Conservation (phyloP, 2,888 invertebrate species). For the Spialia ferax region DNA sequence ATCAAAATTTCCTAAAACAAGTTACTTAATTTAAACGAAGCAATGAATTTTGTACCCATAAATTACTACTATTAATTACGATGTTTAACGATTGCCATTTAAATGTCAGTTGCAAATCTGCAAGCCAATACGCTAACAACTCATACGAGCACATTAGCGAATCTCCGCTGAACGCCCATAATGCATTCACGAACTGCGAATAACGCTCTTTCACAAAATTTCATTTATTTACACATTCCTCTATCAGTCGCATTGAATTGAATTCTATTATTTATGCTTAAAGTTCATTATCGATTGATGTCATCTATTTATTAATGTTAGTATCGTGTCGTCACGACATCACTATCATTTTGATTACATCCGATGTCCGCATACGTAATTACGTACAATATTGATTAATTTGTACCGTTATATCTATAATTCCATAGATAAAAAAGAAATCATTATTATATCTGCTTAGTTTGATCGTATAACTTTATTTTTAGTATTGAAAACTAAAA, state of each 20-base stretch:
- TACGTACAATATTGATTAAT: slow-evolving; percentile 18
- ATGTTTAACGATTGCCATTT: slow-evolving; percentile 24
- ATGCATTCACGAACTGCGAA: slow-evolving; percentile 6
- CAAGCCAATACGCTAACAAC: slow-evolving; percentile 14
- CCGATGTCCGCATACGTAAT: slow-evolving; percentile 24
- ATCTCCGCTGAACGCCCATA: slow-evolving; percentile 14
- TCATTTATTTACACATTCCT: slow-evolving; percentile 27
- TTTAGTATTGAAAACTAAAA: too few relatives aligned
- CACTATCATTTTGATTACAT: slow-evolving; percentile 18
- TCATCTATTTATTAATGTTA: neutral
- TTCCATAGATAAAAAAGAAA: neutral
- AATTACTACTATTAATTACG: slow-evolving; percentile 3
- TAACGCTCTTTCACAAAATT: slow-evolving; percentile 30
- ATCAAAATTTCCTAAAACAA: neutral
- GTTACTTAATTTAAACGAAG: neutral
- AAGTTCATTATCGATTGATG: neutral
- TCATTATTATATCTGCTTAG: neutral
- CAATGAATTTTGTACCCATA: neutral
- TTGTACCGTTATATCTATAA: neutral
- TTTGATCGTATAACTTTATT: neutral
- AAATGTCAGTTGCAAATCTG: slow-evolving; percentile 13
- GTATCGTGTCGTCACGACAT: slow-evolving; percentile 18
- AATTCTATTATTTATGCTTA: neutral
- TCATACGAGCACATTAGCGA: slow-evolving; percentile 10
- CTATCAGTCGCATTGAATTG: neutral